These are phyloP conservation scores for Limulus polyphemus DNA, from an alignment of 2,888 invertebrate genomes.

Conservation along the genomic window DNA sequence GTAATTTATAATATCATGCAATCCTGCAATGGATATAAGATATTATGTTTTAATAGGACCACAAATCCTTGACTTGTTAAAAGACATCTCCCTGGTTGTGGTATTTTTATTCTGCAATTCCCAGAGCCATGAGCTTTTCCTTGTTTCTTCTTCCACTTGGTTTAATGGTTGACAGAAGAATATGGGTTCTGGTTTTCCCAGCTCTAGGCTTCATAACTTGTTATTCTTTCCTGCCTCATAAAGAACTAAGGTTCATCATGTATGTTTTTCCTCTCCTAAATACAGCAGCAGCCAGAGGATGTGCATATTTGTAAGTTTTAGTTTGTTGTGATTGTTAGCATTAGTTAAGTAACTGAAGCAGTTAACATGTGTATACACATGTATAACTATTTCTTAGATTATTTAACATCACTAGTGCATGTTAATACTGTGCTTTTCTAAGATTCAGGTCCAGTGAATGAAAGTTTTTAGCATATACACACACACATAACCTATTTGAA, in stretches of 20 bases:
- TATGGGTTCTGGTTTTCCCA: conserved; percentile 54
- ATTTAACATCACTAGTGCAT: no score
- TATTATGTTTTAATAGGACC: no score
- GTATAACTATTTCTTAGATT: no score
- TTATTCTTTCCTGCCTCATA: conserved; percentile 94
- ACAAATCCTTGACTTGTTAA: no score
- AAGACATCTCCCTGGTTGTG: conserved; percentile 88
- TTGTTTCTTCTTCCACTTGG: conserved; percentile 62
- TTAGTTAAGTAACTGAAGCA: background rate
- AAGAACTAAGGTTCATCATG: conserved; percentile 92
- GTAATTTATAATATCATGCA: no score
- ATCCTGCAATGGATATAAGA: no score
- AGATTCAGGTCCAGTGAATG: no score
- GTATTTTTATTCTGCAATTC: conserved; percentile 97
- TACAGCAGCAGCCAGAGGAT: conserved; percentile 71
- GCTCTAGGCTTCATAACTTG: conserved; percentile 62
- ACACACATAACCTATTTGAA: no score
- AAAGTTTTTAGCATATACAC: no score
- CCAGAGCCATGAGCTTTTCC: conserved; percentile 74
- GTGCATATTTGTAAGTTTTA: conserved; percentile 68
- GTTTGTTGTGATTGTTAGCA: conserved; percentile 2
- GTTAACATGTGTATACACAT: no score
- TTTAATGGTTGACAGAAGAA: conserved; percentile 44
- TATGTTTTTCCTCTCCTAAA: conserved; percentile 93
- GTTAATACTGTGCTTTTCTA: no score